Evolutionary conservation across 2,888 invertebrate genomes (phyloP).

Genomic region (Callosobruchus maculatus): DNA sequence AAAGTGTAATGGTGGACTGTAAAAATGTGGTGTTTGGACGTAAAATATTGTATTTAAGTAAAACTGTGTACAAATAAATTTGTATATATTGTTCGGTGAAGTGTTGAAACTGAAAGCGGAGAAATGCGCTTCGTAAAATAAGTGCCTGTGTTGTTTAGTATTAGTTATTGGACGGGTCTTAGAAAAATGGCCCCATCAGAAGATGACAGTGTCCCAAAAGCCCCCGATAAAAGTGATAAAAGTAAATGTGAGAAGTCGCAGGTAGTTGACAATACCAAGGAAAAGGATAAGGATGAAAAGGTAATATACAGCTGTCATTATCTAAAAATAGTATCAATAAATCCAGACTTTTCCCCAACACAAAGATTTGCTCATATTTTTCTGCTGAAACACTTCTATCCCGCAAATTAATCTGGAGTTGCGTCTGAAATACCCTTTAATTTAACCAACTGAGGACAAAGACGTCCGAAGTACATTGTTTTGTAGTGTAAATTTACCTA

Average conservation of each 20-base stretch:
- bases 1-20: constrained; percentile 39
- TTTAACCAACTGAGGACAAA: neutral
- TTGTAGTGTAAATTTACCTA: neutral
- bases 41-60: constrained; percentile 25
- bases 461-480: neutral
- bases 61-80: constrained; percentile 10
- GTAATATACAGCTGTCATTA: constrained; percentile 13
- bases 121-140: constrained; percentile 20
- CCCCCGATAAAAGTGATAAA: constrained; percentile 64
- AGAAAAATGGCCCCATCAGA: constrained; percentile 73
- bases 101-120: constrained; percentile 11
- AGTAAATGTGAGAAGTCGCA: constrained; percentile 51
- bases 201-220: constrained; percentile 72
- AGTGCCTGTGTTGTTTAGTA: constrained; percentile 16
- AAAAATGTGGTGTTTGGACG: constrained; percentile 42
- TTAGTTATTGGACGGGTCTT: constrained; percentile 23
- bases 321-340: constrained; percentile 1
- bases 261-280: constrained; percentile 46
- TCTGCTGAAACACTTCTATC: neutral
- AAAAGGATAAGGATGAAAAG: constrained; percentile 35
- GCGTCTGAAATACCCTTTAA: neutral
- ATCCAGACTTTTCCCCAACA: neutral
- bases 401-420: neutral
- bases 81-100: constrained; percentile 11
- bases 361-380: neutral